Conservation (phyloP, 2,113 vertebrate species). For the Panurus biarmicus region DNA sequence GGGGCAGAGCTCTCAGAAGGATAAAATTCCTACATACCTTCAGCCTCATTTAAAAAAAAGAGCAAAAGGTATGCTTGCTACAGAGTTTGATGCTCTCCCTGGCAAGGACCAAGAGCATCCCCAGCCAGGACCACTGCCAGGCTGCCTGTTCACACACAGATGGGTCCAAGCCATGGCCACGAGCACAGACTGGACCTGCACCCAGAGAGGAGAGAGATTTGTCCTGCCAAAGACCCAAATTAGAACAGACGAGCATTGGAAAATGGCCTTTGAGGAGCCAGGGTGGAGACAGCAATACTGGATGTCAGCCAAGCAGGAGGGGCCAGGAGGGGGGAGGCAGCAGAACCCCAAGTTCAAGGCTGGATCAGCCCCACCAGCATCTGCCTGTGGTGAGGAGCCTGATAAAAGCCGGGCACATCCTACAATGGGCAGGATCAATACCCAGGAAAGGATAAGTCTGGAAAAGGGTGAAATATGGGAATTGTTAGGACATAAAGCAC, state of each 20-base stretch:
- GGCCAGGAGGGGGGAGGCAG: background rate
- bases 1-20: background rate
- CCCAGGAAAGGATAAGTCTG: background rate
- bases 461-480: background rate
- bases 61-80: background rate
- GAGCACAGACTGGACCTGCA: background rate
- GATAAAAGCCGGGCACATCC: rapidly evolving
- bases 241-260: background rate
- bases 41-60: background rate
- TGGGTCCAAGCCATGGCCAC: background rate
- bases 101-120: background rate
- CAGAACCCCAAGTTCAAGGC: background rate
- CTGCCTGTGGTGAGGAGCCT: background rate
- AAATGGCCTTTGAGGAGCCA: background rate
- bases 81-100: background rate
- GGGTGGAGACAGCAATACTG: background rate
- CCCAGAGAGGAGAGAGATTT: background rate
- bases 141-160: background rate
- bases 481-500: background rate
- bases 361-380: background rate
- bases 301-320: background rate
- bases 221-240: background rate
- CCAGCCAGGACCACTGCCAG: background rate
- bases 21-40: background rate
- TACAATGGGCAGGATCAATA: background rate